phyloP scores from a whole-genome alignment of 2,113 vertebrate species.

The Hippocampus zosterae region DNA sequence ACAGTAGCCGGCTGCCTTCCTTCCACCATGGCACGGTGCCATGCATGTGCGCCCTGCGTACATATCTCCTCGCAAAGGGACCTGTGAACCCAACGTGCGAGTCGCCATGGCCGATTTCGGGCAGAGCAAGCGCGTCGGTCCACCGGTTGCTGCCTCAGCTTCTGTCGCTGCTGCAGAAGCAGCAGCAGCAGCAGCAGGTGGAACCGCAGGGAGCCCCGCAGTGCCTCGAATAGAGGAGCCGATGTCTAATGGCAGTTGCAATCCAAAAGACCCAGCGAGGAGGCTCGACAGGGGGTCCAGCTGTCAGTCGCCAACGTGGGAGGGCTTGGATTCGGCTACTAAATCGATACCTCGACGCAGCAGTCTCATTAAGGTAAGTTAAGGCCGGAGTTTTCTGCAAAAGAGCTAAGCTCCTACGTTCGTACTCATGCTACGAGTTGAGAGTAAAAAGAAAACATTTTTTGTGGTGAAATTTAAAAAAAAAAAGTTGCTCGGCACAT shows the following conservation, averaged over 20 bases:
- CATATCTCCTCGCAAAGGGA: neutral
- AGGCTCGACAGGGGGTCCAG: slow-evolving; percentile 55
- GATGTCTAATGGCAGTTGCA: slow-evolving; percentile 87
- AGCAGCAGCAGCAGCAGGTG: slow-evolving; percentile 22
- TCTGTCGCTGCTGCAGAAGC: slow-evolving; percentile 22
- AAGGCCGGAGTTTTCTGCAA: slow-evolving; percentile 10
- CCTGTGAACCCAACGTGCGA: neutral
- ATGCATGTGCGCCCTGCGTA: slow-evolving; percentile 18
- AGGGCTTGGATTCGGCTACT: slow-evolving; percentile 66
- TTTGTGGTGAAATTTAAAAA: neutral
- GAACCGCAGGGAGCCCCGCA: slow-evolving; percentile 59
- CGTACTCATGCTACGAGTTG: slow-evolving; percentile 1
- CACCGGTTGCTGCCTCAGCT: slow-evolving; percentile 37
- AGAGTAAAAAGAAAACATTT: neutral
- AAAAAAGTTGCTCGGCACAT: neutral
- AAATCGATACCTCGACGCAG: slow-evolving; percentile 79
- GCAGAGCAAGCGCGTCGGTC: slow-evolving; percentile 38
- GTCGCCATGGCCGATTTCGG: slow-evolving; percentile 61
- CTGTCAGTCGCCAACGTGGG: slow-evolving; percentile 62
- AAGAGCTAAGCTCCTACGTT: neutral
- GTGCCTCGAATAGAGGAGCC: slow-evolving; percentile 57
- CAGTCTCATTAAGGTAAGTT: slow-evolving; percentile 91
- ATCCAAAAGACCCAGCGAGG: slow-evolving; percentile 54
- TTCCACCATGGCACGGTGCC: slow-evolving; percentile 41
- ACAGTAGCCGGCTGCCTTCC: slow-evolving; percentile 19